Evolutionary conservation across 2,797 vertebrate species (phyloP).

Genomic region (Dendrocincla tyrannina): DNA sequence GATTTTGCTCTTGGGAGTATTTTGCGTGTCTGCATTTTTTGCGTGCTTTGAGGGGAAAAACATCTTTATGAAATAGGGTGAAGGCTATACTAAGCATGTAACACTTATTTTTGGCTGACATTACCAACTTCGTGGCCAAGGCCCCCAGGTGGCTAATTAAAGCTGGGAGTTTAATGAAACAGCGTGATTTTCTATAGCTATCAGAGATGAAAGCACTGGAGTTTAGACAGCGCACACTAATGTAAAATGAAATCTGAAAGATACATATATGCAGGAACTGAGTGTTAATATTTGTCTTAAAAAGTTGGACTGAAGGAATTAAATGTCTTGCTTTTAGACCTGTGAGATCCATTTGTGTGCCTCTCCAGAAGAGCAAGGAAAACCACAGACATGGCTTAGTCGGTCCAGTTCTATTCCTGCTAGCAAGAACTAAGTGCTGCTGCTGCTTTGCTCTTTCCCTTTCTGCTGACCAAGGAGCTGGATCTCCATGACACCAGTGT

Average conservation of each 20-base stretch:
- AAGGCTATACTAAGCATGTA: slow-evolving; percentile 9
- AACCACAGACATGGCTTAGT: fast-evolving
- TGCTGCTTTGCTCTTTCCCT: background rate
- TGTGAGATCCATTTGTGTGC: background rate
- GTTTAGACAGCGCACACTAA: background rate
- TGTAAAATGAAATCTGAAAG: background rate
- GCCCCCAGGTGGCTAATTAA: slow-evolving; percentile 36
- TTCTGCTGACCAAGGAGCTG: background rate
- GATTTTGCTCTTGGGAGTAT: slow-evolving; percentile 33
- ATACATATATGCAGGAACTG: background rate
- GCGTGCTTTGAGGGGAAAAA: background rate
- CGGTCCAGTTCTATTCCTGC: background rate
- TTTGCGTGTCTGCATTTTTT: slow-evolving; percentile 47
- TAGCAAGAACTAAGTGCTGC: background rate
- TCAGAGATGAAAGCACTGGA: background rate
- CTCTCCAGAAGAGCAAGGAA: background rate
- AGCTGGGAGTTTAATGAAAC: slow-evolving; percentile 19
- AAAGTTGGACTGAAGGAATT: background rate
- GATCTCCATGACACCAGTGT: background rate
- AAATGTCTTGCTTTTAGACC: background rate
- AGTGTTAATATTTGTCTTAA: background rate
- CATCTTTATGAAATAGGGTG: background rate
- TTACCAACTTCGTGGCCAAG: slow-evolving; percentile 15
- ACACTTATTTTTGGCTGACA: slow-evolving; percentile 42
- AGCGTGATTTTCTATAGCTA: slow-evolving; percentile 6